phyloP scores from a whole-genome alignment of 2,888 invertebrate species.

The Phyllotreta cruciferae region DNA sequence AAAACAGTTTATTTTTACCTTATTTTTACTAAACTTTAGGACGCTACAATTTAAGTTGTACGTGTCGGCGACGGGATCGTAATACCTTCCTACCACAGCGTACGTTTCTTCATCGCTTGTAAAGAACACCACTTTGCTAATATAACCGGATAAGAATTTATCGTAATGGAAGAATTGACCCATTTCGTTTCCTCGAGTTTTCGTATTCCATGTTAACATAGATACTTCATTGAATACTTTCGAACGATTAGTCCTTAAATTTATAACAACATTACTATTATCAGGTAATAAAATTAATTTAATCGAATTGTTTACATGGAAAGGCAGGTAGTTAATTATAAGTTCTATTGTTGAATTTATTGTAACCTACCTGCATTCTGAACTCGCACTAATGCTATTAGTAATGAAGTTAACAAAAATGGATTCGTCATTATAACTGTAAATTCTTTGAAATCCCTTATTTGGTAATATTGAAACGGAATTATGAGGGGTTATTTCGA shows the following conservation, averaged over 20 bases:
- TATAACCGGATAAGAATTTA: slow-evolving; percentile 49
- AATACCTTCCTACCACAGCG: slow-evolving; percentile 51
- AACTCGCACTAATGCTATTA: slow-evolving; percentile 51
- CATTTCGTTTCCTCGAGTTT: slow-evolving; percentile 35
- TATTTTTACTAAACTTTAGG: slow-evolving; percentile 47
- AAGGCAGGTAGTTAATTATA: neutral
- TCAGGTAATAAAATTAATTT: slow-evolving; percentile 2
- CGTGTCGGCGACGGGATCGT: slow-evolving; percentile 49
- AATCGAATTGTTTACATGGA: neutral
- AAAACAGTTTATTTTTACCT: slow-evolving; percentile 41
- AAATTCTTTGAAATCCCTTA: slow-evolving; percentile 52
- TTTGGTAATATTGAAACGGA: slow-evolving; percentile 48
- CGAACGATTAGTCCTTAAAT: slow-evolving; percentile 41
- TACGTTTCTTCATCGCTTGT: slow-evolving; percentile 48
- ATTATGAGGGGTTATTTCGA: slow-evolving; percentile 52
- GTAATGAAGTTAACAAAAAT: slow-evolving; percentile 53
- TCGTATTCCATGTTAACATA: slow-evolving; percentile 49
- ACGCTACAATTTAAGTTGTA: slow-evolving; percentile 51
- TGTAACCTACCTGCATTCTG: slow-evolving; percentile 48
- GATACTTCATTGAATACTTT: slow-evolving; percentile 48
- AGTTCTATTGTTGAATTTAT: neutral
- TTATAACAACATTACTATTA: slow-evolving; percentile 3
- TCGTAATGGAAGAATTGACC: slow-evolving; percentile 44
- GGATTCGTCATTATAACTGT: slow-evolving; percentile 50
- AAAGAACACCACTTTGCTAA: slow-evolving; percentile 56